Percentiles rank a stretch among this genome's conserved stretches.
phyloP scores from a whole-genome alignment of 1,140 invertebrate species.

The Oryctes rhinoceros region DNA sequence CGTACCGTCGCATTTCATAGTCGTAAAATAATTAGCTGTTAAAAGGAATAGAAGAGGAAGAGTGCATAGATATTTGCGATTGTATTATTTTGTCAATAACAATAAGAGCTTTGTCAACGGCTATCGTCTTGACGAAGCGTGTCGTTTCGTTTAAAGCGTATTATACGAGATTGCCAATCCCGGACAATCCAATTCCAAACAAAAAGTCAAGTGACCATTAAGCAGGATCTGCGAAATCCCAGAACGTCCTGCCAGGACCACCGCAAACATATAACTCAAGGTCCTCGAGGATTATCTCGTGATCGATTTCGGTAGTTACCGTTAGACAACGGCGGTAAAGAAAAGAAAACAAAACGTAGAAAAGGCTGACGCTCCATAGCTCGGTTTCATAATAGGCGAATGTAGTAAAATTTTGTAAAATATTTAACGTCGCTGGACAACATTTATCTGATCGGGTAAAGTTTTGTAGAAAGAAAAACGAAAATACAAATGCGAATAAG shows the following conservation, averaged over 20 bases:
- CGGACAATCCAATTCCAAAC: constrained; percentile 48
- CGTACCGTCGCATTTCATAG: background rate
- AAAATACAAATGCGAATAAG: too few species aligned
- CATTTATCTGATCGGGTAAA: too few species aligned
- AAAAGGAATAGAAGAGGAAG: background rate
- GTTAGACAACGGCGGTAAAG: constrained; percentile 10
- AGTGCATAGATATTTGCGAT: background rate
- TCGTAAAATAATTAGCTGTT: background rate
- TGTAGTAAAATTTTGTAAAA: background rate
- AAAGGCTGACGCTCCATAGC: background rate
- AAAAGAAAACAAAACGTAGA: constrained; percentile 24
- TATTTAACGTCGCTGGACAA: too few species aligned
- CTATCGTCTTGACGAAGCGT: background rate
- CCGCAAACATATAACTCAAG: constrained; percentile 53
- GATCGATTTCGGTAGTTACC: constrained; percentile 50
- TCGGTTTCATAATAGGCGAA: background rate
- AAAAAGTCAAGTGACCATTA: constrained; percentile 53
- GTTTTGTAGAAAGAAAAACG: too few species aligned
- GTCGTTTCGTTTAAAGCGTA: constrained; percentile 18
- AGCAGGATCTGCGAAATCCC: constrained; percentile 50
- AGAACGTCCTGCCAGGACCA: constrained; percentile 45
- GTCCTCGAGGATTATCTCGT: constrained; percentile 50
- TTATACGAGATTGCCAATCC: constrained; percentile 17
- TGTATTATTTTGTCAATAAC: background rate
- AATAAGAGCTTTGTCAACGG: constrained; percentile 8